Evolutionary conservation across 2,888 invertebrate genomes (phyloP).

Genomic region (Meandrusa payeni): DNA sequence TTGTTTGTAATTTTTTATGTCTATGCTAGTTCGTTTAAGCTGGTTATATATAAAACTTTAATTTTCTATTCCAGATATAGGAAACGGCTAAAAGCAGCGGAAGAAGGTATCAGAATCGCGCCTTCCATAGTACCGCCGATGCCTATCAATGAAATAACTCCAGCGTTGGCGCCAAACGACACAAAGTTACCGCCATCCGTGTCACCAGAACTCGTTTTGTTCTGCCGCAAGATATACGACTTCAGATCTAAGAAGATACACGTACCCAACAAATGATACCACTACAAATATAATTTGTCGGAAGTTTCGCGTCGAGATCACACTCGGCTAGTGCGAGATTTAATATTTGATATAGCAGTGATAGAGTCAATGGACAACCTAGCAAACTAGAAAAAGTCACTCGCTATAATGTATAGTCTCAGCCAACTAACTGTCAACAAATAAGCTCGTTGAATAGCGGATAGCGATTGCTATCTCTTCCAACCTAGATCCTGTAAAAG

Average conservation of each 20-base stretch:
- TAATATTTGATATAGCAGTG: conserved; percentile 13
- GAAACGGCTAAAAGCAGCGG: conserved; percentile 88
- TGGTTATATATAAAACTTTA: too few species aligned
- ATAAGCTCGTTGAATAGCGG: too few species aligned
- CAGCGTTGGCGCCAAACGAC: conserved; percentile 70
- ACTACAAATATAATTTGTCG: conserved; percentile 32
- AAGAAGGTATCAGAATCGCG: conserved; percentile 86
- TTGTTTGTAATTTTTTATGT: too few species aligned
- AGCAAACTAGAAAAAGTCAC: too few species aligned
- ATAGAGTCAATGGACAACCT: too few species aligned
- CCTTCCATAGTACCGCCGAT: conserved; percentile 88
- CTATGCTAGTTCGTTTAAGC: too few species aligned
- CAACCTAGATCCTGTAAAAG: too few species aligned
- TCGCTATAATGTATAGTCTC: too few species aligned
- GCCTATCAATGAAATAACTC: conserved; percentile 81
- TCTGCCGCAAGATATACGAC: conserved; percentile 96
- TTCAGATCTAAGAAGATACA: conserved; percentile 91
- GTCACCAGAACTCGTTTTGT: conserved; percentile 92
- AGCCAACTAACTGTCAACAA: too few species aligned
- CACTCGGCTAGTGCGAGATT: conserved; percentile 4
- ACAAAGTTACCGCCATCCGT: conserved; percentile 83
- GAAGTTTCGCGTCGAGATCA: conserved; percentile 22
- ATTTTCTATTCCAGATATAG: conserved; percentile 87
- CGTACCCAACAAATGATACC: conserved; percentile 66
- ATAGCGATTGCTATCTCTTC: too few species aligned